Conservation (phyloP, 2,888 invertebrate genomes). For the Lacanobia wlatinum region DNA sequence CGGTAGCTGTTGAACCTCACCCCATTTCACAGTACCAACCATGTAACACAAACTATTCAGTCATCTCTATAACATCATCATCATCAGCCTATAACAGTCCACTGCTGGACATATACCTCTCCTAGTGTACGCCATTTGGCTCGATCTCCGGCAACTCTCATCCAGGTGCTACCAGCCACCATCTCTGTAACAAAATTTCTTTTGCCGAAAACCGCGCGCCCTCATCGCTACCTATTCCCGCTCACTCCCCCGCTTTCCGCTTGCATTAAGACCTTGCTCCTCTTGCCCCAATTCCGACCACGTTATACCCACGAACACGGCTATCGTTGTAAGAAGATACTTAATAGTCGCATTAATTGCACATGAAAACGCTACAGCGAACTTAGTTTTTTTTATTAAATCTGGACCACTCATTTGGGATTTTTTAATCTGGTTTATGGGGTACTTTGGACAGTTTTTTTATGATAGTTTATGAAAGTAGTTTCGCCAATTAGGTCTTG, state of each 20-base stretch:
- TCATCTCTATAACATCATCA: too few species aligned
- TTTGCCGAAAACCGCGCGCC: neutral
- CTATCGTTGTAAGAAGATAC: slow-evolving; percentile 65
- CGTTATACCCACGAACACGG: slow-evolving; percentile 54
- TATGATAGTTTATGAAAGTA: neutral
- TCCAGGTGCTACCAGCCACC: too few species aligned
- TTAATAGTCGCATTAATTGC: slow-evolving; percentile 64
- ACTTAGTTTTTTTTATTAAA: slow-evolving; percentile 45
- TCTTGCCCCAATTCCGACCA: slow-evolving; percentile 52
- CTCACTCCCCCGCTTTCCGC: neutral
- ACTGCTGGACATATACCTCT: too few species aligned
- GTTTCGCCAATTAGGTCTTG: neutral
- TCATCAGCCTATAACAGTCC: too few species aligned
- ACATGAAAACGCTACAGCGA: slow-evolving; percentile 48
- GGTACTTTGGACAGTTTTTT: neutral
- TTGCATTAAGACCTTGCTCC: neutral
- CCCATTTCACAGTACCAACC: neutral
- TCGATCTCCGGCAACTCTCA: too few species aligned
- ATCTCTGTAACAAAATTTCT: too few species aligned
- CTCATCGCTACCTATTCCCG: neutral
- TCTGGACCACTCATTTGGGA: slow-evolving; percentile 19
- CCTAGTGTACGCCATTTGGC: too few species aligned
- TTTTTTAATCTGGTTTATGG: slow-evolving; percentile 4
- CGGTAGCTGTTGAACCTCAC: neutral
- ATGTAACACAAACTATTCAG: too few species aligned